Percentiles rank a stretch among this genome's conserved stretches.
Conservation (phyloP, 2,888 invertebrate species). For the Venustoraphidia nigricollis region DNA sequence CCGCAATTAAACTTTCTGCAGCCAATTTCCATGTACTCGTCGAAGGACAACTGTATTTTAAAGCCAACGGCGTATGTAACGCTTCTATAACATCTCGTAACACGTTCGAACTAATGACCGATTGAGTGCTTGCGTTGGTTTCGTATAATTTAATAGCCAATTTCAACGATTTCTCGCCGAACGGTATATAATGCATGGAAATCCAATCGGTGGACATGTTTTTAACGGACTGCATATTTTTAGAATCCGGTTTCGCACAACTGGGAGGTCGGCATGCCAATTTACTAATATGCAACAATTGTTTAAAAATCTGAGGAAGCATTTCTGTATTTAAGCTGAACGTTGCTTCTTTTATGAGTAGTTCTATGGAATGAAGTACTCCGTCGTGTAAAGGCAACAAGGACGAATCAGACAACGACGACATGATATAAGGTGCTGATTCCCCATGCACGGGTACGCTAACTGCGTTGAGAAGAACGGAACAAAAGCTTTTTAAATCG, state of each 20-base stretch:
- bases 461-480: slow-evolving; percentile 59
- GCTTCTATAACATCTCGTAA: slow-evolving; percentile 49
- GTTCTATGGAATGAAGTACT: slow-evolving; percentile 71
- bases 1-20: slow-evolving; percentile 57
- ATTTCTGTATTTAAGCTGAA: slow-evolving; percentile 37
- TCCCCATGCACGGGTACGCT: slow-evolving; percentile 69
- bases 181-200: slow-evolving; percentile 70
- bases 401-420: slow-evolving; percentile 63
- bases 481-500: slow-evolving; percentile 69
- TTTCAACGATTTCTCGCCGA: slow-evolving; percentile 64
- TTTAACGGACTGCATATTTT: slow-evolving; percentile 20
- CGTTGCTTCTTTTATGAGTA: slow-evolving; percentile 63
- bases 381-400: slow-evolving; percentile 74
- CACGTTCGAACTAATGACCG: slow-evolving; percentile 56
- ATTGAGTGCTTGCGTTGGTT: slow-evolving; percentile 50
- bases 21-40: slow-evolving; percentile 72
- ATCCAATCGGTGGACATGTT: slow-evolving; percentile 49
- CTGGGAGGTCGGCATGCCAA: slow-evolving; percentile 53
- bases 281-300: slow-evolving; percentile 47
- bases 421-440: slow-evolving; percentile 65
- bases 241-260: slow-evolving; percentile 36
- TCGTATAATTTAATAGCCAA: slow-evolving; percentile 62
- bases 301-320: slow-evolving; percentile 51
- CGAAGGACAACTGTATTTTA: slow-evolving; percentile 69
- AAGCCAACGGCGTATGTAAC: slow-evolving; percentile 53